Base-by-base conservation (phyloP, 2,888 invertebrate species). In the Drosophila kambysellisi region DNA sequence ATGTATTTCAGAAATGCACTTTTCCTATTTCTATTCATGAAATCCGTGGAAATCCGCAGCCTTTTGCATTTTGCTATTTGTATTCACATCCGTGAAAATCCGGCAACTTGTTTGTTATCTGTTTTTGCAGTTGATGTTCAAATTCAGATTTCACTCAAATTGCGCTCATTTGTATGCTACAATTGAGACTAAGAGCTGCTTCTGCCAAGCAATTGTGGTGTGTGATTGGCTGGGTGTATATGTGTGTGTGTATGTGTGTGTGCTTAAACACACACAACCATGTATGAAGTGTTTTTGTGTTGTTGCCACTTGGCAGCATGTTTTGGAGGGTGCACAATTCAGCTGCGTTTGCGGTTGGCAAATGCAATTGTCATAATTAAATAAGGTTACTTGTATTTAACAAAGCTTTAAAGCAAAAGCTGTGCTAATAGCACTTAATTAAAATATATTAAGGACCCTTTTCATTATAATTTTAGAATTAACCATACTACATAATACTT, bases 111-210 rank as follows among this genome's bases (percentile, higher is more conserved):
- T 56, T 74, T 60, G 60, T 53, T 70, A 61, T 53, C 68, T 69
- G 65, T 71, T 67, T 80, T 83, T 80, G 70, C 58, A 66, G 78
- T 85, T 82, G 83, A 85, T 85, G 73, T 75, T 71, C 59, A 68
- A 78, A 65, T 73, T 60, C 17, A 53, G 83, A 80, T 76, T 88
- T 88, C 56, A 53, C 60, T 60, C 52, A 60, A 37, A 58, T 51
- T 74, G 59, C 85, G 68, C 80, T 77, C 86, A 74, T 85, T 85
- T 83, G 81, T 81, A 74, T 81, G 78, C 83, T 71, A 74, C 56
- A 61, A 29, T 32, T 39, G 29, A 15, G 37, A 25, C 25, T 25
- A 15, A 46, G 15, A 25, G 15, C 46, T 2, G 20, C 32, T 54
- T 50, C 39, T 56, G 56, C 15, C 46, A 48, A 37, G 30, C 20